phyloP scores from a whole-genome alignment of 2,888 invertebrate species.

The Morinoia aosen region DNA sequence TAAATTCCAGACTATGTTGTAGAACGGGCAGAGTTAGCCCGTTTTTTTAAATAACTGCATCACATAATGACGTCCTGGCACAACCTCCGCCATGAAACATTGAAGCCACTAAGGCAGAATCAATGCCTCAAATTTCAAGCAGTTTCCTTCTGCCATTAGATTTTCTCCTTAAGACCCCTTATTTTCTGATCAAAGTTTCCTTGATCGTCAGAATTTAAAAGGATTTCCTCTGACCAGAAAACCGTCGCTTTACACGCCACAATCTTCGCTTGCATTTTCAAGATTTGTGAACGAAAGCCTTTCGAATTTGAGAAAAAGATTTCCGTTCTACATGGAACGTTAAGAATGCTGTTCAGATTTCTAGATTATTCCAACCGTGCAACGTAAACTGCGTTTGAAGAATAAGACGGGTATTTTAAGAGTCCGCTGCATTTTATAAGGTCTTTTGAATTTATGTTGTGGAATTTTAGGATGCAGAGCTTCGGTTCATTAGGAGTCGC shows the following conservation, averaged over 20 bases:
- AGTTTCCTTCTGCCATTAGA: background rate
- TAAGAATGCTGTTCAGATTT: background rate
- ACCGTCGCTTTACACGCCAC: background rate
- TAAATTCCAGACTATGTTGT: no score
- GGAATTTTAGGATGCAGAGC: background rate
- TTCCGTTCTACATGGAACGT: background rate
- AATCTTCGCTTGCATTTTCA: background rate
- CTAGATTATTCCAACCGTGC: background rate
- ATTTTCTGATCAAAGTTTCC: conserved; percentile 7
- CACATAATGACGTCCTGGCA: background rate
- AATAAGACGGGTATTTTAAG: background rate
- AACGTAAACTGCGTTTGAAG: background rate
- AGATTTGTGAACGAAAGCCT: background rate
- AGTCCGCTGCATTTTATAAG: background rate
- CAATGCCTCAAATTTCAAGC: background rate
- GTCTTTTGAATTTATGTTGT: background rate
- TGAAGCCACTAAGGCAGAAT: background rate
- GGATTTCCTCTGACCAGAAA: background rate
- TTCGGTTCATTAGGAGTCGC: background rate
- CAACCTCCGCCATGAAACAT: background rate
- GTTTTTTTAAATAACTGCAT: background rate
- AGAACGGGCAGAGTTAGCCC: no score
- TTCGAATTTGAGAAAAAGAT: background rate
- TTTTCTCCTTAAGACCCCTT: background rate
- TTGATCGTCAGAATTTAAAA: background rate